Base-by-base conservation (phyloP, 2,797 vertebrate species). In the Rhinophrynus dorsalis region DNA sequence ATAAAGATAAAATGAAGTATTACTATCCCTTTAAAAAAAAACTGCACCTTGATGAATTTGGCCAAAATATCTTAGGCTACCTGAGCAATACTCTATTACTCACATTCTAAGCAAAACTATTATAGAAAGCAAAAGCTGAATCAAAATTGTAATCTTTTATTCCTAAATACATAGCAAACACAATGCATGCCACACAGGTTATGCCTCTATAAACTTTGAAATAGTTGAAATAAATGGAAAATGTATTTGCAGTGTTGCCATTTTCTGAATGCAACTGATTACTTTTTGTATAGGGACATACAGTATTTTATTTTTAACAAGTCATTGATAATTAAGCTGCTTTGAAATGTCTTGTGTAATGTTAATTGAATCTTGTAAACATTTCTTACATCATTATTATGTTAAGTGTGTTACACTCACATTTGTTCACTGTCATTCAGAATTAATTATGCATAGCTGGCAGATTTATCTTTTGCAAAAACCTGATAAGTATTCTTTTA, bases 291-390 rank as follows among this genome's bases (percentile, higher is more conserved):
- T 73, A 79, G 81, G 76, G 78, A 81, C 81, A 80, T 71, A 59
- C 78, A 37, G 40, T 67, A 20, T 73, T 74, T 67, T 58, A 58
- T 81, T 54, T 80, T 75, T 75, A 84, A 84, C 80, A 82, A 82
- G 52, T 78, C 69, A 80, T 79, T 78, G 71, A 73, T 80, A 81
- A 82, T 83, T 82, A 84, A 80, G 1, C 0, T 57, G 40, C 54
- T 79, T 82, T 79, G 76, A 77, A 77, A 79, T 80, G 82, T 81
- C 82, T 85, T 74, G 59, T 80, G 81, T 80, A 83, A 80, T 80
- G 77, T 75, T 83, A 87, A 87, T 84, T 81, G 81, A 78, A 79
- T 83, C 76, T 52, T 81, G 82, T 85, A 83, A 85, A 79, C 83
- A 85, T 80, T 80, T 76, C 76, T 79, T 77, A 75, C 71, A 74